These are phyloP conservation scores for Strigops habroptila DNA, from an alignment of 2,113 vertebrate genomes.

Conservation along the genomic window DNA sequence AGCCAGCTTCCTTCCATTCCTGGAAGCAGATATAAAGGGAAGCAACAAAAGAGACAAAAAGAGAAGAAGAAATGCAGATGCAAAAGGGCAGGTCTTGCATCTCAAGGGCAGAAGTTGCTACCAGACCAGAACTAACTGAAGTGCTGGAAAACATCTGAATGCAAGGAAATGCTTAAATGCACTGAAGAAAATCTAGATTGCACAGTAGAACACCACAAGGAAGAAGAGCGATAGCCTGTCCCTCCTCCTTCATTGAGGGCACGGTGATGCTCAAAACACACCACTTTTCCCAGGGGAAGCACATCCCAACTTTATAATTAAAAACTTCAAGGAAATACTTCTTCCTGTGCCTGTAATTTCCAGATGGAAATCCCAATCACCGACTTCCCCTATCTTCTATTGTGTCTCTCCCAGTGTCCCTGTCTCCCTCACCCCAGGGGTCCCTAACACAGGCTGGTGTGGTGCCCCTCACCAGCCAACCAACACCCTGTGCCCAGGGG, in stretches of 20 bases:
- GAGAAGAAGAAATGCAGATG: not conserved
- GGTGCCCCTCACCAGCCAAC: not conserved
- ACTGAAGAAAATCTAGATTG: not conserved
- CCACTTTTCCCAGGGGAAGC: not conserved
- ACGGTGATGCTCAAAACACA: accelerated
- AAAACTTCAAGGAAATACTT: not conserved
- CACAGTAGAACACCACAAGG: accelerated
- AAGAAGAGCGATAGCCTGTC: not conserved
- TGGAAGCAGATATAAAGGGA: not conserved
- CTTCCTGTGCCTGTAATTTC: not conserved
- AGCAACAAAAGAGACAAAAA: not conserved
- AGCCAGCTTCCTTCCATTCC: accelerated
- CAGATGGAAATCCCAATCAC: not conserved
- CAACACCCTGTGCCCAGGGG: not conserved
- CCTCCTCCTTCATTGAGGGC: not conserved
- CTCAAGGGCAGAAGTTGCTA: not conserved
- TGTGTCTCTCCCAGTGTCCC: not conserved
- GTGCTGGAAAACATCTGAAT: not conserved
- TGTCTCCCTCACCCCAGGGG: accelerated
- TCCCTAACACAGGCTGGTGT: accelerated
- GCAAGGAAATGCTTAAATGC: not conserved
- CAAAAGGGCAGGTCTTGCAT: not conserved
- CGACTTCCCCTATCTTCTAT: not conserved
- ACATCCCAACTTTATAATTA: not conserved
- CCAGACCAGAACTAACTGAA: not conserved